Evolutionary conservation across 2,888 invertebrate genomes (phyloP).

Genomic region (Antheraea assamensis): DNA sequence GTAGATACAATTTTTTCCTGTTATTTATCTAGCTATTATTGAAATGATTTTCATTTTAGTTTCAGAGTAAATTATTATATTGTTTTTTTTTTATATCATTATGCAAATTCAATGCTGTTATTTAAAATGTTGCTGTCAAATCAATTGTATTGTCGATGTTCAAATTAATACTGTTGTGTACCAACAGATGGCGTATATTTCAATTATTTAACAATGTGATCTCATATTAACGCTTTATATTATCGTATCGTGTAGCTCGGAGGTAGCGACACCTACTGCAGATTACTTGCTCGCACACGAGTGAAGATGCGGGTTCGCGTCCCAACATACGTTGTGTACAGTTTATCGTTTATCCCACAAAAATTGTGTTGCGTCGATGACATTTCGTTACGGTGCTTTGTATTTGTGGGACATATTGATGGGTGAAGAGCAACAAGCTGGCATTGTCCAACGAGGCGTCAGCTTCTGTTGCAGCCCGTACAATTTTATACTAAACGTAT

Average conservation of each 20-base stretch:
- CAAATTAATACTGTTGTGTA: slow-evolving; percentile 23
- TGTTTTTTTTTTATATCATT: not conserved
- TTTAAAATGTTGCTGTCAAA: not conserved
- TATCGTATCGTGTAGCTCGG: slow-evolving; percentile 32
- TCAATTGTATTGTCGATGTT: not conserved
- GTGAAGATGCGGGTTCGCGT: slow-evolving; percentile 36
- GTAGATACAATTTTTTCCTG: no score
- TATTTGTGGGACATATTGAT: slow-evolving; percentile 62
- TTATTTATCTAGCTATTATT: not conserved
- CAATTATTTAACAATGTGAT: not conserved
- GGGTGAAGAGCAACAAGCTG: slow-evolving; percentile 79
- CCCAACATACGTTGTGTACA: slow-evolving; percentile 17
- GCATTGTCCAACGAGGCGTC: slow-evolving; percentile 65
- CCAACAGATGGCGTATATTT: slow-evolving; percentile 55
- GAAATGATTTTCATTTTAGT: not conserved
- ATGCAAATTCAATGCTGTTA: not conserved
- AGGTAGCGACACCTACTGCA: slow-evolving; percentile 21
- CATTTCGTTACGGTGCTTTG: slow-evolving; percentile 49
- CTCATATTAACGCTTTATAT: not conserved
- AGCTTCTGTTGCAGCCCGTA: slow-evolving; percentile 77
- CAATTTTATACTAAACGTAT: slow-evolving; percentile 36
- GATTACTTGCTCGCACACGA: not conserved
- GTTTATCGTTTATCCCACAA: slow-evolving; percentile 44
- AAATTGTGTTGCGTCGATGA: slow-evolving; percentile 49
- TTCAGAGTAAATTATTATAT: not conserved